phyloP scores from a whole-genome alignment of 92 coral and sea anemone species.

The Actinernus sp. region DNA sequence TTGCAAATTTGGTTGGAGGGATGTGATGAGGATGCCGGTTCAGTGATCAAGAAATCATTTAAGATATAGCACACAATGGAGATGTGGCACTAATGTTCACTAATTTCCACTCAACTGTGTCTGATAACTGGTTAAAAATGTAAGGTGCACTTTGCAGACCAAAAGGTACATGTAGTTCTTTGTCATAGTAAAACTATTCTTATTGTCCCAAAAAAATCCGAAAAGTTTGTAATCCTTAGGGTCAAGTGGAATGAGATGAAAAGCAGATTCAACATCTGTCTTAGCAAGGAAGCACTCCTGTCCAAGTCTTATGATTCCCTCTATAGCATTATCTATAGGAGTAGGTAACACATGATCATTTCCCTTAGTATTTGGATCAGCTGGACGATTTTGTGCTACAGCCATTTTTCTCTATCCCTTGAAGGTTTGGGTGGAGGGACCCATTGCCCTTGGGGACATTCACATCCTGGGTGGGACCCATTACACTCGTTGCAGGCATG shows the following conservation, averaged over 20 bases:
- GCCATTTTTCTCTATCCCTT: too few species aligned
- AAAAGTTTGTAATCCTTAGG: background rate
- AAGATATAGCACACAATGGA: background rate
- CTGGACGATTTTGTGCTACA: too few species aligned
- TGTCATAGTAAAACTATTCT: too few species aligned
- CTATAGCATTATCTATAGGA: background rate
- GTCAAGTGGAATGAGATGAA: background rate
- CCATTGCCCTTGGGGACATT: background rate
- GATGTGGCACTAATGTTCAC: background rate
- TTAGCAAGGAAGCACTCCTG: background rate
- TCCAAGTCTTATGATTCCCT: background rate
- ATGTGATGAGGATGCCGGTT: background rate
- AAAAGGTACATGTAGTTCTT: background rate
- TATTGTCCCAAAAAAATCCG: too few species aligned
- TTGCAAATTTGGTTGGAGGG: background rate
- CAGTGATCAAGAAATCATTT: background rate
- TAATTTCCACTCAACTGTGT: too few species aligned
- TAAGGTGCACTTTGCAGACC: background rate
- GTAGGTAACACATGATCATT: background rate
- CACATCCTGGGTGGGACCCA: conserved; percentile 5
- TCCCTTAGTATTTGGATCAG: background rate
- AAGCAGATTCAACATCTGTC: background rate
- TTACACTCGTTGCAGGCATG: background rate
- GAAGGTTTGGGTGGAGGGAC: background rate
- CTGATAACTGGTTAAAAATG: background rate